Conservation (phyloP, 2,888 invertebrate species). For the Parthenolecanium corni region DNA sequence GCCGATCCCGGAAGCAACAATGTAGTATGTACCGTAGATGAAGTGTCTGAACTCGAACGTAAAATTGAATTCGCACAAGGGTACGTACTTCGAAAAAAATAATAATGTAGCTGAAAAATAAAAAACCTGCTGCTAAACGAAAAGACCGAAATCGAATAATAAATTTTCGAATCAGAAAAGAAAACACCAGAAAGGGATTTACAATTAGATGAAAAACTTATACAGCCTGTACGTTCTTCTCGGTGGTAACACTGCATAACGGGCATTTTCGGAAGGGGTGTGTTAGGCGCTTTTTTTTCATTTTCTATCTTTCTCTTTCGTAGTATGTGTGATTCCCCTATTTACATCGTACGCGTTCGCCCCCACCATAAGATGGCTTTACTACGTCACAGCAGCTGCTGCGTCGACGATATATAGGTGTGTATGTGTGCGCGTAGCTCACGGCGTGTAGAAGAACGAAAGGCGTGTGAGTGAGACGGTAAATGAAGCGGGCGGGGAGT, state of each 20-base stretch:
- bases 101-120: no score
- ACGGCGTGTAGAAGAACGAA: no score
- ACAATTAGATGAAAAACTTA: no score
- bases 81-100: neutral
- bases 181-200: no score
- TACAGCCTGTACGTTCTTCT: neutral
- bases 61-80: neutral
- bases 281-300: neutral
- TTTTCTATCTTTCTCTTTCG: no score
- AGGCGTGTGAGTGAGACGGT: no score
- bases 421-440: neutral
- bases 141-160: no score
- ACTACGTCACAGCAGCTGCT: slow-evolving; percentile 20
- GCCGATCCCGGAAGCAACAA: no score
- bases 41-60: no score
- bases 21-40: no score
- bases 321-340: slow-evolving; percentile 11
- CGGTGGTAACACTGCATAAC: slow-evolving; percentile 18
- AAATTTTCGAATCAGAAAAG: neutral
- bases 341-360: neutral
- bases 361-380: slow-evolving; percentile 9
- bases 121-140: no score
- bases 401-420: slow-evolving; percentile 10
- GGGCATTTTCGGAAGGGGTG: slow-evolving; percentile 22
- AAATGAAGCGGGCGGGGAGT: no score